These are phyloP conservation scores for Lagopus leucura DNA, from an alignment of 2,113 vertebrate genomes.

Conservation along the genomic window DNA sequence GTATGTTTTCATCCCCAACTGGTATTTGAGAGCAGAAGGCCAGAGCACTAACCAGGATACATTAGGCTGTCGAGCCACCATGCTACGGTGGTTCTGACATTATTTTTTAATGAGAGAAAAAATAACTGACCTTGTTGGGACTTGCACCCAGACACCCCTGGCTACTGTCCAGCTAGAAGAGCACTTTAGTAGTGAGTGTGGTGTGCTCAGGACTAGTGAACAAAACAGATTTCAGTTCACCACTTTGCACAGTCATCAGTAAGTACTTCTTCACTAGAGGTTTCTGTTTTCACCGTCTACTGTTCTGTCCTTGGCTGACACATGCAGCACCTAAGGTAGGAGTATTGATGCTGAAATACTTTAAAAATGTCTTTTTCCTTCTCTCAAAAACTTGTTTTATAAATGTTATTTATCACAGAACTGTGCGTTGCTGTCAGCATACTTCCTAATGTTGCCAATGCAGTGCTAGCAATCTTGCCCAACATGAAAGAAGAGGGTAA, in stretches of 20 bases:
- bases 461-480: fast-evolving
- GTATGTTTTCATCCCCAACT: neutral
- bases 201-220: neutral
- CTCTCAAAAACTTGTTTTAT: neutral
- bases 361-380: neutral
- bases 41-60: constrained; percentile 43
- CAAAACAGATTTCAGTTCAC: neutral
- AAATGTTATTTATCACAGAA: neutral
- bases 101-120: constrained; percentile 37
- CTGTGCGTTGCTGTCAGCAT: neutral
- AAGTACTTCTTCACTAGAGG: neutral
- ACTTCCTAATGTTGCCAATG: neutral
- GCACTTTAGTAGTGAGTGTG: neutral
- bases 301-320: neutral
- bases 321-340: neutral
- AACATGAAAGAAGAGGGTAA: fast-evolving
- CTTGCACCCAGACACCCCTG: constrained; percentile 28
- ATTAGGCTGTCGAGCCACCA: constrained; percentile 13
- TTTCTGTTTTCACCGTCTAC: neutral
- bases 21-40: constrained; percentile 52
- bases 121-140: constrained; percentile 59
- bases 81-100: constrained; percentile 32
- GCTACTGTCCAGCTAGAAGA: neutral
- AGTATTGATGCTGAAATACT: neutral
- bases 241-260: too few relatives aligned